phyloP scores from a whole-genome alignment of 2,888 invertebrate species.

The Oligia fasciuncula region DNA sequence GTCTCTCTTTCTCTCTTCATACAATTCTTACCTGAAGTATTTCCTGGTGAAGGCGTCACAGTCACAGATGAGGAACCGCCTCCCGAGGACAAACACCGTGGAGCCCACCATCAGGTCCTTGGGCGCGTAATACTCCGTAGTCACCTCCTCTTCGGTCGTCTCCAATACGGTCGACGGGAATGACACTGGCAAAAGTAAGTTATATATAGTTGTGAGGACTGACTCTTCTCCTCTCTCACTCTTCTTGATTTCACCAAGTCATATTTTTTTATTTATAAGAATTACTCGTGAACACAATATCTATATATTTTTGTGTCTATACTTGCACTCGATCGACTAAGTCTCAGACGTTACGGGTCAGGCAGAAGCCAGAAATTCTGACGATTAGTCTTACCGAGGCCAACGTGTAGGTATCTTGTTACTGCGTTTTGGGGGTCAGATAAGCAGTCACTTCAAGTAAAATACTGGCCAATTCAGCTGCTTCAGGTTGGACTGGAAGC shows the following conservation, averaged over 20 bases:
- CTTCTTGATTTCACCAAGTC: not conserved
- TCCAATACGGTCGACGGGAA: constrained; percentile 93
- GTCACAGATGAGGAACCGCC: constrained; percentile 93
- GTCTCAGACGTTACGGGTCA: not conserved
- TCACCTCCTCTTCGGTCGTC: constrained; percentile 92
- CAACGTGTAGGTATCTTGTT: not conserved
- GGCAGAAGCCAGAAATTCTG: not conserved
- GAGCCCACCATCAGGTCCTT: constrained; percentile 94
- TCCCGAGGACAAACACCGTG: constrained; percentile 92
- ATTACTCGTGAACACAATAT: not conserved
- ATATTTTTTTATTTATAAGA: not conserved
- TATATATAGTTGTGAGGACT: not conserved
- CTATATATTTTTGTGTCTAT: not conserved
- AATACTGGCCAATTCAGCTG: not conserved
- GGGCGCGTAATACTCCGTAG: constrained; percentile 94
- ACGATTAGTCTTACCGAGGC: not conserved
- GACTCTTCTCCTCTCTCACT: no score
- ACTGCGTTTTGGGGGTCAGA: not conserved
- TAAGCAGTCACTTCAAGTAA: not conserved
- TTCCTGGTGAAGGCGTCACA: constrained; percentile 95
- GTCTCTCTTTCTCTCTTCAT: no score
- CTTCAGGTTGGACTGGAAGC: not conserved
- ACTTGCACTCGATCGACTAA: not conserved
- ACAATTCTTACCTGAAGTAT: constrained; percentile 90
- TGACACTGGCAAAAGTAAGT: constrained; percentile 78